These are phyloP conservation scores for Bombus pascuorum DNA, from an alignment of 1,140 invertebrate genomes.

Conservation along the genomic window DNA sequence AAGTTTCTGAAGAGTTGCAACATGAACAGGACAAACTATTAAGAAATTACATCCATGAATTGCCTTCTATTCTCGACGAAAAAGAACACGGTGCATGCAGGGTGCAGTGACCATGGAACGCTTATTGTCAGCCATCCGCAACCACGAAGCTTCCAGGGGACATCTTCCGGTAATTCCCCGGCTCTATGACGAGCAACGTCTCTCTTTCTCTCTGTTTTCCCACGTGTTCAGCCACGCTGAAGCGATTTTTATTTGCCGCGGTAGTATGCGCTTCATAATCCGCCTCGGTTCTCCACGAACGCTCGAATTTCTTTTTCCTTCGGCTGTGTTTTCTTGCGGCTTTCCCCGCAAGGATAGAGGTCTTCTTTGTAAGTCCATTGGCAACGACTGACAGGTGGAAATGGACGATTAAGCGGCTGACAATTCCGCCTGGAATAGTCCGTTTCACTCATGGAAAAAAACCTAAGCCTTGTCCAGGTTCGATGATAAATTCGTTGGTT, in stretches of 20 bases:
- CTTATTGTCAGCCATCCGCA: constrained; percentile 45
- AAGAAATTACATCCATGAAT: not conserved
- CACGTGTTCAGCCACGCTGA: constrained; percentile 41
- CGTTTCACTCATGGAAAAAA: constrained; percentile 52
- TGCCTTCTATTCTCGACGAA: not conserved
- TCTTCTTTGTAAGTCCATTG: constrained; percentile 74
- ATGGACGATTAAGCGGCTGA: constrained; percentile 76
- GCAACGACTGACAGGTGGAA: constrained; percentile 77
- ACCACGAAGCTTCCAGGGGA: constrained; percentile 4
- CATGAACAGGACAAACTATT: not conserved
- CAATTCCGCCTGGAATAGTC: constrained; percentile 73
- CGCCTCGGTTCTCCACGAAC: constrained; percentile 67
- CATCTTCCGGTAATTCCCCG: constrained; percentile 51
- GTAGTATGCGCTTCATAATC: constrained; percentile 73
- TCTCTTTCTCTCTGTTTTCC: constrained; percentile 50
- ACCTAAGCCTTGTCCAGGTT: not conserved
- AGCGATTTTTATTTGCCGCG: constrained; percentile 64
- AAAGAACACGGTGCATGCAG: not conserved
- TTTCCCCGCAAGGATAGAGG: constrained; percentile 63
- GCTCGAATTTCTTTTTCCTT: constrained; percentile 69
- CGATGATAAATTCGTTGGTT: constrained; percentile 24
- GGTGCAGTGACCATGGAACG: constrained; percentile 23
- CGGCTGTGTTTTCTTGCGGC: constrained; percentile 59
- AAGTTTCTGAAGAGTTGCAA: not conserved
- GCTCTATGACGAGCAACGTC: constrained; percentile 54